Evolutionary conservation across 37 sponge, comb jelly and placozoan genomes (phyloP).

Genomic region (Axinella damicornis): DNA sequence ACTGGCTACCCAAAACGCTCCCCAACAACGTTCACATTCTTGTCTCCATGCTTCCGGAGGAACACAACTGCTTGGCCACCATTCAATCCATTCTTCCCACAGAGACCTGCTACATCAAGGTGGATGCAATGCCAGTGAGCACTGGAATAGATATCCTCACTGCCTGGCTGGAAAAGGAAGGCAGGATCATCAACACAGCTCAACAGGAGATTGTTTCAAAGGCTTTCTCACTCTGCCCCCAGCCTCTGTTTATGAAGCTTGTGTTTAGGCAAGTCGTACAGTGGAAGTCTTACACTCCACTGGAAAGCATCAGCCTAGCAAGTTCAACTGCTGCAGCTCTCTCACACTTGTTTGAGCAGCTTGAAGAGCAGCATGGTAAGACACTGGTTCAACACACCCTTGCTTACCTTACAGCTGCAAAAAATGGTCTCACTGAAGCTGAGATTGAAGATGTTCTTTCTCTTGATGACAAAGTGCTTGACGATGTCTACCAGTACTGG

Average conservation of each 20-base stretch:
- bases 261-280: constrained; percentile 49
- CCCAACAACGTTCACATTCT: constrained; percentile 69
- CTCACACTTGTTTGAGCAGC: constrained; percentile 21
- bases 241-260: constrained; percentile 63
- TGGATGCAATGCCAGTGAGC: constrained; percentile 32
- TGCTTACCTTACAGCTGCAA: constrained; percentile 69
- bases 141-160: constrained; percentile 50
- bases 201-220: constrained; percentile 28
- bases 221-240: constrained; percentile 45
- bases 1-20: constrained; percentile 70
- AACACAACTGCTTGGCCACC: constrained; percentile 53
- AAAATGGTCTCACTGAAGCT: constrained; percentile 63
- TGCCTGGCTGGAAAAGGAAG: constrained; percentile 37
- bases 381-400: constrained; percentile 43
- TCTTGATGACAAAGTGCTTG: constrained; percentile 65
- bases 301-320: background rate
- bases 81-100: constrained; percentile 32
- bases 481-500: constrained; percentile 84
- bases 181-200: constrained; percentile 22
- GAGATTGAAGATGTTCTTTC: constrained; percentile 81
- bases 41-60: constrained; percentile 60
- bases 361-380: constrained; percentile 60
- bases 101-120: constrained; percentile 29
- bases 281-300: constrained; percentile 71
- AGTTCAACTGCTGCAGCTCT: constrained; percentile 47